Conservation (phyloP, 1,140 invertebrate genomes). For the Lordiphosa mommai region DNA sequence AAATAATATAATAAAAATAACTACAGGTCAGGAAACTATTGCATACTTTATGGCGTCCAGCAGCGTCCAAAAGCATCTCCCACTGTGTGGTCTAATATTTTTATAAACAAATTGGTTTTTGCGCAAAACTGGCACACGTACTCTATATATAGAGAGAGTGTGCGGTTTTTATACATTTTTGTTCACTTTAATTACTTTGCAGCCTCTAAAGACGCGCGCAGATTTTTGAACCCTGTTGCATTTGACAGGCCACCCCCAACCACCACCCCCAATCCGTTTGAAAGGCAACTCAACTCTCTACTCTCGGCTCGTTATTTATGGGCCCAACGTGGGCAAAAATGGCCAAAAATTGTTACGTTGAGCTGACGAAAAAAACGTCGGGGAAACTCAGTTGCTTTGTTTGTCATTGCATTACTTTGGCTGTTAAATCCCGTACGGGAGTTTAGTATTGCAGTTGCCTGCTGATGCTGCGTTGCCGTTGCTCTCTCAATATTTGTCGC, state of each 20-base stretch:
- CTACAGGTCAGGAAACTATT: slow-evolving; percentile 69
- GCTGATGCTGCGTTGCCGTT: background rate
- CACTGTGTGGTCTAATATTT: slow-evolving; percentile 60
- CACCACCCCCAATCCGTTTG: slow-evolving; percentile 33
- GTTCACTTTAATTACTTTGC: slow-evolving; percentile 66
- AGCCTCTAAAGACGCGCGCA: slow-evolving; percentile 51
- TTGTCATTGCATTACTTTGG: slow-evolving; percentile 75
- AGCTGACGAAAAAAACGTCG: background rate
- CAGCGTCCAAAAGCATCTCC: slow-evolving; percentile 3
- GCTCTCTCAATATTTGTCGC: slow-evolving; percentile 71
- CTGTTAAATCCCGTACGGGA: slow-evolving; percentile 58
- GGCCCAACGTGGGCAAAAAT: slow-evolving; percentile 25
- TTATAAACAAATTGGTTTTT: slow-evolving; percentile 74
- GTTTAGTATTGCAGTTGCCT: slow-evolving; percentile 42
- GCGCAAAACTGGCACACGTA: slow-evolving; percentile 15
- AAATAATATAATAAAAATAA: slow-evolving; percentile 78
- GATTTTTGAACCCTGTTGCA: slow-evolving; percentile 63
- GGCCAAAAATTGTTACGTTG: slow-evolving; percentile 36
- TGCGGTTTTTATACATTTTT: slow-evolving; percentile 32
- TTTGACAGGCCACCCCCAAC: slow-evolving; percentile 45
- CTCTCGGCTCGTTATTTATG: slow-evolving; percentile 64
- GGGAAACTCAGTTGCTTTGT: slow-evolving; percentile 51
- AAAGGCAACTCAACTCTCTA: slow-evolving; percentile 61
- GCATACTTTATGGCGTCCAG: slow-evolving; percentile 57
- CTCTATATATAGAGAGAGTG: slow-evolving; percentile 16